Conservation (phyloP, 2,888 invertebrate genomes). For the Patella depressa region DNA sequence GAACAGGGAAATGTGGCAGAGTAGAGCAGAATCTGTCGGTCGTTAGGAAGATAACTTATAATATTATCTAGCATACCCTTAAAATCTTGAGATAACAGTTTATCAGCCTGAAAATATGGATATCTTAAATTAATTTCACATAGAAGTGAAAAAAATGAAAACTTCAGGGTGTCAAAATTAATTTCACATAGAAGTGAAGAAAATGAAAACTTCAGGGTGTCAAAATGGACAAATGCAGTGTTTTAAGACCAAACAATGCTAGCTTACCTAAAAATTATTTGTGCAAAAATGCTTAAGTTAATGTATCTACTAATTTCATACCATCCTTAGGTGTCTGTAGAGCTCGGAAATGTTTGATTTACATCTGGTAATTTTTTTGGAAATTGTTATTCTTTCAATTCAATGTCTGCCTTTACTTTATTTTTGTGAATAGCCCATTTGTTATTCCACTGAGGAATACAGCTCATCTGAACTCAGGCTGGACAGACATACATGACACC, state of each 20-base stretch:
- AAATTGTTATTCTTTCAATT: no score
- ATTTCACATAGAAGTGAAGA: constrained; percentile 28
- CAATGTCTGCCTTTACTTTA: no score
- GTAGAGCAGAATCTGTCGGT: constrained; percentile 97
- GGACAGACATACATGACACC: no score
- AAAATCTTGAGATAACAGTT: constrained; percentile 98
- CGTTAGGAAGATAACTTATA: constrained; percentile 90
- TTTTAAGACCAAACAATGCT: background rate
- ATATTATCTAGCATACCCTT: constrained; percentile 99
- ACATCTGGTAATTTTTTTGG: no score
- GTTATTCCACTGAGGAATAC: no score
- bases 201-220: background rate
- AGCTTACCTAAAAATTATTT: no score
- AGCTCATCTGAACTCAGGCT: no score
- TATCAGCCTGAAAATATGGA: constrained; percentile 81
- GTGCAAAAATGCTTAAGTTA: no score
- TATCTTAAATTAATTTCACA: constrained; percentile 17
- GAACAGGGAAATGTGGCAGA: constrained; percentile 99
- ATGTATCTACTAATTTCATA: no score
- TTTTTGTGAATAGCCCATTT: no score
- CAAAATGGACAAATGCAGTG: background rate
- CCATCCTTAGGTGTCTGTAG: no score
- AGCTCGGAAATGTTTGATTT: no score
- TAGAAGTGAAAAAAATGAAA: constrained; percentile 14
- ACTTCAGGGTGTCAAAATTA: background rate